These are phyloP conservation scores for Lagodon rhomboides DNA, from an alignment of 2,797 vertebrate species.

Conservation along the genomic window DNA sequence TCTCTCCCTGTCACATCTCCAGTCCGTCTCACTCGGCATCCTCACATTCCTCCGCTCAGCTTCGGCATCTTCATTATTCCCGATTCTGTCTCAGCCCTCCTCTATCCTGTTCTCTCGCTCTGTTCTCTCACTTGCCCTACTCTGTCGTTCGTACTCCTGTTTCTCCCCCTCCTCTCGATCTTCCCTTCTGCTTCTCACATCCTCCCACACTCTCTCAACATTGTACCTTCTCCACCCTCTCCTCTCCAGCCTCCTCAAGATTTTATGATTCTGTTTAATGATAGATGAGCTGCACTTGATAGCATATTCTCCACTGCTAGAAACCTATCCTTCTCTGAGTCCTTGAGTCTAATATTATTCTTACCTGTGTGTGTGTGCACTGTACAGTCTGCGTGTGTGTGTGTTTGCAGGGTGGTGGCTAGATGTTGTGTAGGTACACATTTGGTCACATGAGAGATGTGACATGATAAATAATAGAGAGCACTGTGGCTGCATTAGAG, in stretches of 20 bases:
- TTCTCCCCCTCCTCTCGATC: conserved; percentile 36
- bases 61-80: conserved; percentile 6
- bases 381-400: conserved; percentile 23
- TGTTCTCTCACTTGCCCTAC: conserved; percentile 81
- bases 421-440: conserved; percentile 27
- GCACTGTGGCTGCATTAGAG: conserved; percentile 46
- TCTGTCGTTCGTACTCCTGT: conserved; percentile 56
- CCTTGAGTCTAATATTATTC: conserved; percentile 47
- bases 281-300: conserved; percentile 81
- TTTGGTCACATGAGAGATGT: conserved; percentile 51
- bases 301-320: conserved; percentile 60
- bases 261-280: conserved; percentile 83
- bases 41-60: conserved; percentile 22
- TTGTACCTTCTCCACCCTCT: conserved; percentile 68
- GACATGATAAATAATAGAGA: conserved; percentile 65
- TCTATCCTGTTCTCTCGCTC: conserved; percentile 34
- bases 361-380: conserved; percentile 10
- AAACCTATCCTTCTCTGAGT: conserved; percentile 50
- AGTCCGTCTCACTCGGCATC: conserved; percentile 30
- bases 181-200: conserved; percentile 57
- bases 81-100: conserved; percentile 42
- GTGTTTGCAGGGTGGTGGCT: conserved; percentile 40
- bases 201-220: conserved; percentile 69
- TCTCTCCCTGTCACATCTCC: not conserved
- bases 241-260: conserved; percentile 72